Base-by-base conservation (phyloP, 2,797 vertebrate species). In the Coccyzus lansbergi region DNA sequence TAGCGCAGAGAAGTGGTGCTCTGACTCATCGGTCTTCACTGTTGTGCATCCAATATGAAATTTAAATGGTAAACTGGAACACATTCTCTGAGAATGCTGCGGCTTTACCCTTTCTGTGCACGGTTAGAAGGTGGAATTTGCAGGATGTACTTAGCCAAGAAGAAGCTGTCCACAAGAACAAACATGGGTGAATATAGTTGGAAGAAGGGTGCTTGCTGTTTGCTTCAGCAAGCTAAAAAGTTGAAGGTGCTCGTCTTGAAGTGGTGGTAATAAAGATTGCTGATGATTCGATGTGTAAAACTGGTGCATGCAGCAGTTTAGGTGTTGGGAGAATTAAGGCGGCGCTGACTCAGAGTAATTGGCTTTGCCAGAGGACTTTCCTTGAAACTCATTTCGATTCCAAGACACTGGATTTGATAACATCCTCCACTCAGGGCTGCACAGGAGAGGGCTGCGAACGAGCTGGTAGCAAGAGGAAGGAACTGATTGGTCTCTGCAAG, bases 401-500 rank as follows among this genome's bases (percentile, higher is more conserved):
- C 75, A 76, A 67, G 62, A 24, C 33, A 2, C 33, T 10, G 83
- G 83, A 56, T 95, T 82, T 44, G 90, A 55, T 67, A 51, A 8
- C 62, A 72, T 69, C 92, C 82, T 93, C 60, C 84, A 4, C 58
- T 48, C 46, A 22, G 69, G 53, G 28, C 75, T 87, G 82, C 62
- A 31, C 40, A 6, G 15, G 88, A 90, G 71, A 62, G 55, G 51
- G 48, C 86, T 71, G 86, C 15, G 49, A 63, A 52, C 76, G 18
- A 33, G 74, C 90, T 79, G 68, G 2, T 48, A 62, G 1, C 58
- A 52, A 44, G 56, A 58, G 82, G 29, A 48, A 34, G 2, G 16
- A 90, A 76, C 25, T 20, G 91, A 94, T 95, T 95, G 96, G 84
- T 88, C 89, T 92, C 58, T 65, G 86, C 72, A 67, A 81, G 42